Evolutionary conservation across 2,797 vertebrate species (phyloP), one percentile per base, ranked within the genome.

Genomic region (Gastrophryne carolinensis): DNA sequence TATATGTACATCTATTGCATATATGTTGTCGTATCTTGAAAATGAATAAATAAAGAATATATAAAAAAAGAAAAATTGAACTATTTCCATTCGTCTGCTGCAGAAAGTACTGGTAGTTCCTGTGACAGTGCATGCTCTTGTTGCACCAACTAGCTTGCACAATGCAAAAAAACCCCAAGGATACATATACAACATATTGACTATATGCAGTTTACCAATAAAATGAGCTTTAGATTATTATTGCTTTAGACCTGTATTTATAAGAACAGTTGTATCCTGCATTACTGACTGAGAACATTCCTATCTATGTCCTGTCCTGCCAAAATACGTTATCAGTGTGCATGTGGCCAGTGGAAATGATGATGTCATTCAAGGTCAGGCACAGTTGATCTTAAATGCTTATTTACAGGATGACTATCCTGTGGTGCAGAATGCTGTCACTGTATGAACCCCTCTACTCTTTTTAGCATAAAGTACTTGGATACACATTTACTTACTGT

Each of bases 401-500:
- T 73, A 73, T 73, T 60, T 63, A 30, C 26, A 63, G n/a, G 24
- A 35, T 73, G 58, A 41, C 47, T 63, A 60, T 53, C 13, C 26
- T 62, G 34, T 62, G 56, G 44, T 27, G 49, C 17, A 47, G 62
- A 49, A 23, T 47, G 15, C 11, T 72, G 50, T 72, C 39, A 12
- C 13, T 17, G n/a, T n/a, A n/a, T n/a, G 7, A 26, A 26, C 24
- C 15, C 32, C 15, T 9, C 44, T 8, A 44, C 5, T 34, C 17
- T 9, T 6, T 23, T 24, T n/a, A 63, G 13, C 35, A 52, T 72
- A 27, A 3, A 9, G 10, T 30, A 15, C 70, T 21, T 41, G 15
- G n/a, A 32, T 64, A n/a, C 58, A 6, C 24, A 23, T 19, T 49
- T 9, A 49, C 56, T 62, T 19, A n/a, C 30, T 12, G 23, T 63